Conservation (phyloP, 2,888 invertebrate species). For the Zonitis immaculata region DNA sequence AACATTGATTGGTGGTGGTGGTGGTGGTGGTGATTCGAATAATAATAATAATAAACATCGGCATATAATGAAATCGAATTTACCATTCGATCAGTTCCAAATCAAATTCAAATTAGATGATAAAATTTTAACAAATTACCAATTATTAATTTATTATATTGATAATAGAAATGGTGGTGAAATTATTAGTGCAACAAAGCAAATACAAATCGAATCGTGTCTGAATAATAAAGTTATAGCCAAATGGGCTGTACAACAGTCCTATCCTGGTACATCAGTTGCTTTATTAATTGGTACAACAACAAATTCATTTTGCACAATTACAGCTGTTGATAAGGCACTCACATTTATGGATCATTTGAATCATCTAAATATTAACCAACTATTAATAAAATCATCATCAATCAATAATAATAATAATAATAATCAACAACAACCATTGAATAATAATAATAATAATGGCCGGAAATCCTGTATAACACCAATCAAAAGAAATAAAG, state of each 20-base stretch:
- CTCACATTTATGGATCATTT: slow-evolving; percentile 46
- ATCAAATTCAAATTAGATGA: slow-evolving; percentile 50
- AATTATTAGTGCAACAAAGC: slow-evolving; percentile 53
- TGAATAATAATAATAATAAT: too few relatives aligned
- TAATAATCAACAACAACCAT: slow-evolving; percentile 17
- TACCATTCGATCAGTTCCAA: slow-evolving; percentile 43
- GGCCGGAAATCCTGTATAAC: slow-evolving; percentile 31
- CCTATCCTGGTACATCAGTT: slow-evolving; percentile 52
- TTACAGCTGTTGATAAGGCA: slow-evolving; percentile 57
- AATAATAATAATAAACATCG: slow-evolving; percentile 27
- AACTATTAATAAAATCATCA: slow-evolving; percentile 30
- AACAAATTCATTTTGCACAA: slow-evolving; percentile 55
- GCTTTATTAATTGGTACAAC: slow-evolving; percentile 51
- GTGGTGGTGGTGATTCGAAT: too few relatives aligned
- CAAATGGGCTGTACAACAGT: slow-evolving; percentile 49
- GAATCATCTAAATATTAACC: slow-evolving; percentile 26
- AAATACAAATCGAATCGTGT: slow-evolving; percentile 53
- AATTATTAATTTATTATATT: slow-evolving; percentile 55
- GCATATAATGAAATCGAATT: slow-evolving; percentile 28
- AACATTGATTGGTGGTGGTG: slow-evolving; percentile 37
- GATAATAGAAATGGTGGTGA: slow-evolving; percentile 52
- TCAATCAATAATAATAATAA: slow-evolving; percentile 17
- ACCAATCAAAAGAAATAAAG: slow-evolving; percentile 26
- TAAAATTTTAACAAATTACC: slow-evolving; percentile 49
- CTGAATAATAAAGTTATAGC: slow-evolving; percentile 52